phyloP scores from a whole-genome alignment of 1,140 invertebrate genomes.

The Zaprionus gabonicus region DNA sequence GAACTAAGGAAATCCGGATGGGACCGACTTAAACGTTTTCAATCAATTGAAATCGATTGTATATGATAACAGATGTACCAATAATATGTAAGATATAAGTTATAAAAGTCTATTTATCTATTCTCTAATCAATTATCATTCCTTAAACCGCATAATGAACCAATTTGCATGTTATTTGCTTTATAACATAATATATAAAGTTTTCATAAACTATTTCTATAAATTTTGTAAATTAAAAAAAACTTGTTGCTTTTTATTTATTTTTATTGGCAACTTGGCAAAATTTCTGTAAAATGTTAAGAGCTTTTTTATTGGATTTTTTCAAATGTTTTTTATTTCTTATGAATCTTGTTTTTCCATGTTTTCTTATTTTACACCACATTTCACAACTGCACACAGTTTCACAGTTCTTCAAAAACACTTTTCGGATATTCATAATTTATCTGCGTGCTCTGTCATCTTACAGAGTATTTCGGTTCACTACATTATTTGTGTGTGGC shows the following conservation, averaged over 20 bases:
- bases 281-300: neutral
- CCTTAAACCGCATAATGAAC: too few species aligned
- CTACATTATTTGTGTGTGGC: slow-evolving; percentile 20
- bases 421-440: slow-evolving; percentile 20
- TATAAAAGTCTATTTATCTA: neutral
- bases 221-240: neutral
- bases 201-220: neutral
- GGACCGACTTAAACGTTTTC: neutral
- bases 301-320: neutral
- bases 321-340: neutral
- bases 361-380: slow-evolving; percentile 7
- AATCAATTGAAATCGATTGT: neutral
- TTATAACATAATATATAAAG: neutral
- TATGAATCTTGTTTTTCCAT: neutral
- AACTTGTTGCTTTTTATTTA: neutral
- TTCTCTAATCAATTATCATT: neutral
- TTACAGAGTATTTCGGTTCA: slow-evolving; percentile 25
- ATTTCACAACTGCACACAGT: slow-evolving; percentile 38
- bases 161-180: neutral
- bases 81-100: neutral
- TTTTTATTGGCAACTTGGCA: neutral
- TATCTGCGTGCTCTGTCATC: slow-evolving; percentile 16
- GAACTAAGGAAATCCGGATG: neutral
- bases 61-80: neutral
- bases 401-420: slow-evolving; percentile 17